Base-by-base conservation (phyloP, 2,888 invertebrate species). In the Coleophora flavipennella region DNA sequence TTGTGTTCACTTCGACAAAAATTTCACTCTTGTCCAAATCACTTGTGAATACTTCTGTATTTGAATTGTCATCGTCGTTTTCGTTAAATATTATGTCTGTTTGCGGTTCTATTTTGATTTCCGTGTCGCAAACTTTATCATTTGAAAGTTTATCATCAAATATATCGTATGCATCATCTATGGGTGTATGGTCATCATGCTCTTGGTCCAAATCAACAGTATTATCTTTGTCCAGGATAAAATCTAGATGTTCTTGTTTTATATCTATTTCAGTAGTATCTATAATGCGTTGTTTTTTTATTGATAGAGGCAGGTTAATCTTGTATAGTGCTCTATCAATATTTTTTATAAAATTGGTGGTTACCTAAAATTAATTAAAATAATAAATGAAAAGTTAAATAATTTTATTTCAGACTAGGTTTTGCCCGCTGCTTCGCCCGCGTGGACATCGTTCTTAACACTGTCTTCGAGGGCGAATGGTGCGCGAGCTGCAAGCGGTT, bases 281-380 rank as follows among this genome's bases (percentile, higher is more conserved):
- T 11, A 36, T 39, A 6, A 36, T 40, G 1, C 37, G 37, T 9
- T 31, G 38, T 13, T n/a, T 34, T 29, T 40, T 41, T 31, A 41
- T 36, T 7, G 44, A 27, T 13, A 44, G 37, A 3, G 40, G 42
- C 2, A 44, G 38, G 1, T 40, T 28, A 8, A 49, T 39, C 8
- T 44, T 39, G 38, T 46, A 39, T 3, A 36, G 12, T 7, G 36
- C 12, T 33, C 46, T 36, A 38, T 49, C 49, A 43, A 49, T 40
- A 3, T 35, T 38, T n/a, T 36, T 32, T 0, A 49, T 35, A 35
- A 32, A 37, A 8, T 44, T 43, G 13, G 46, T 46, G 4, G 49
- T 46, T 31, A 45, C 31, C 49, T 49, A 40, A n/a, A 29, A 8
- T 10, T 29, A n/a, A 4, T n/a, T 10, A 8, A 26, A 31, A 35